These are phyloP conservation scores for Acrobasis consociella DNA, from an alignment of 2,888 invertebrate species.

Conservation along the genomic window DNA sequence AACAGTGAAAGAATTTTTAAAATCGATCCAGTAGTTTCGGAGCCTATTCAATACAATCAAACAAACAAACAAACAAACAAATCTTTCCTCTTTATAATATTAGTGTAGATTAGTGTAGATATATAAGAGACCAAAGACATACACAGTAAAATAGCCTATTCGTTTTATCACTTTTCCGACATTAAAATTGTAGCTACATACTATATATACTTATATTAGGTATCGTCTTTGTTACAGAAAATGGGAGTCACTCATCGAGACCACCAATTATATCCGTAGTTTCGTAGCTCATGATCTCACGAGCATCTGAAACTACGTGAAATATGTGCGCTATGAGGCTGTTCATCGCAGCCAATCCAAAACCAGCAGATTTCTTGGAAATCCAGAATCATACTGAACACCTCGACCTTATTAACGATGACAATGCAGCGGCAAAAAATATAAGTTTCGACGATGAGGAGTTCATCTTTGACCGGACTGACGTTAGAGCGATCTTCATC, in stretches of 20 bases:
- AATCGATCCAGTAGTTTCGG: too few relatives aligned
- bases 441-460: conserved; percentile 76
- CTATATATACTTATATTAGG: too few relatives aligned
- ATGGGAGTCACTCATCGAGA: conserved; percentile 40
- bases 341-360: conserved; percentile 51
- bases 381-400: conserved; percentile 47
- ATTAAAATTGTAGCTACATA: too few relatives aligned
- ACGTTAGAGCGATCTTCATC: conserved; percentile 88
- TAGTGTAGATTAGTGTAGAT: too few relatives aligned
- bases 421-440: conserved; percentile 53
- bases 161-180: too few relatives aligned
- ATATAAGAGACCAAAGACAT: too few relatives aligned
- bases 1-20: too few relatives aligned
- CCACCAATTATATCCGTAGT: conserved; percentile 33
- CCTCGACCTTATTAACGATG: conserved; percentile 25
- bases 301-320: conserved; percentile 42
- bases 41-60: too few relatives aligned
- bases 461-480: conserved; percentile 89
- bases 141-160: too few relatives aligned
- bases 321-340: conserved; percentile 57
- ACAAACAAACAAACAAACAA: too few relatives aligned
- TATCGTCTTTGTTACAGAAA: conserved; percentile 51
- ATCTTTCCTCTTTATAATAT: too few relatives aligned
- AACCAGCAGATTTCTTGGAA: conserved; percentile 46
- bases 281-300: background rate